Percentiles rank a stretch among this genome's conserved stretches.
Conservation (phyloP, 2,113 vertebrate species). For the Ictidomys tridecemlineatus region DNA sequence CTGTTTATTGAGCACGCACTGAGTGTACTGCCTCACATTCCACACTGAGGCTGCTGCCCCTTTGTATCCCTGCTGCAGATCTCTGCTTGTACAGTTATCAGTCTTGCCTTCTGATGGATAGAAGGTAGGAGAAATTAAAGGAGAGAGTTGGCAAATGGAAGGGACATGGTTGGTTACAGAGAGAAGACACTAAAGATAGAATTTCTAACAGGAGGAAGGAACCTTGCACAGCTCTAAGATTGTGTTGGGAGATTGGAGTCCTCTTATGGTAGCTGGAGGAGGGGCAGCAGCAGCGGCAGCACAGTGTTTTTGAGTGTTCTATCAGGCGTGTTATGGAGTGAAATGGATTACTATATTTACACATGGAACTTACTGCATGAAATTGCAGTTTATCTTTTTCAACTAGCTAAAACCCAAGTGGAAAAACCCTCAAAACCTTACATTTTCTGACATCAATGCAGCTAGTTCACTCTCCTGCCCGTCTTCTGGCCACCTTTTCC, state of each 20-base stretch:
- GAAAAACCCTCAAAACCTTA: constrained; percentile 5
- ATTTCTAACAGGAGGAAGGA: not conserved
- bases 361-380: not conserved
- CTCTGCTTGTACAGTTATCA: not conserved
- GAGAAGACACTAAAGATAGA: not conserved
- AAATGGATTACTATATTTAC: not conserved
- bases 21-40: not conserved
- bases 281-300: not conserved
- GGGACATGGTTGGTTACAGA: not conserved
- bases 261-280: not conserved
- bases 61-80: fast-evolving
- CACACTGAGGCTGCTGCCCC: no score
- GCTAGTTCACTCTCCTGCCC: not conserved
- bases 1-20: not conserved
- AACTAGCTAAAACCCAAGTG: not conserved
- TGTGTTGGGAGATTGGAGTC: not conserved
- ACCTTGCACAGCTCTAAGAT: not conserved
- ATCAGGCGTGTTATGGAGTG: not conserved
- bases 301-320: not conserved
- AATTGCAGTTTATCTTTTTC: not conserved
- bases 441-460: not conserved
- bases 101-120: not conserved
- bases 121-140: not conserved
- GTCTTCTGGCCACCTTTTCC: not conserved
- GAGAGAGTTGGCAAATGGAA: not conserved